Evolutionary conservation across 2,888 invertebrate species (phyloP).

Genomic region (Polymixis flavicincta): DNA sequence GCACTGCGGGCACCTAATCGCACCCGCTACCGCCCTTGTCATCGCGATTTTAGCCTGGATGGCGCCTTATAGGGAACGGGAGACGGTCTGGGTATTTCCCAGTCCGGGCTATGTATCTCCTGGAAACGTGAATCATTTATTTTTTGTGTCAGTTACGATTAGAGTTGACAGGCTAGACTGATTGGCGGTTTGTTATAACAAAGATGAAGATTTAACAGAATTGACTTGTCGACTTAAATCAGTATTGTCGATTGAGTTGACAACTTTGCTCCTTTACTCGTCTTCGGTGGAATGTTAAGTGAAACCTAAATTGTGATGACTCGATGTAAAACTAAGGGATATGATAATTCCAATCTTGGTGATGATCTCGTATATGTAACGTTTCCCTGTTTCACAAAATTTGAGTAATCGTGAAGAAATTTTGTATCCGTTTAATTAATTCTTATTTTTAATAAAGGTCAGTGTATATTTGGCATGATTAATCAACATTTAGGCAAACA

Average conservation of each 20-base stretch:
- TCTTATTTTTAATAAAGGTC: too few relatives aligned
- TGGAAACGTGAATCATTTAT: constrained; percentile 16
- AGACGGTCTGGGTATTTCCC: constrained; percentile 41
- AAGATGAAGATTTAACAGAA: neutral
- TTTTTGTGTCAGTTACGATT: neutral
- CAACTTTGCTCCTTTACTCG: neutral
- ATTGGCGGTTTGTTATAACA: neutral
- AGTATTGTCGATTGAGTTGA: neutral
- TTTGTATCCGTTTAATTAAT: too few relatives aligned
- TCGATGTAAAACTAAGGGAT: neutral
- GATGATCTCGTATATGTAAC: neutral
- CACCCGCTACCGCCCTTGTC: neutral
- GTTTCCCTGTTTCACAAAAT: neutral
- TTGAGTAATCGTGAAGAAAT: neutral
- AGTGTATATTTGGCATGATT: too few relatives aligned
- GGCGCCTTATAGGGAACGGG: neutral
- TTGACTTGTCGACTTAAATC: neutral
- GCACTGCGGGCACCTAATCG: neutral
- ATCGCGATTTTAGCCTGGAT: neutral
- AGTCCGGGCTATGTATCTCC: neutral
- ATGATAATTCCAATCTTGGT: neutral
- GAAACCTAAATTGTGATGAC: neutral
- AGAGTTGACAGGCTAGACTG: too few relatives aligned
- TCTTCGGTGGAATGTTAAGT: neutral
- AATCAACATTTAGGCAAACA: too few relatives aligned